Conservation (phyloP, 2,113 vertebrate species). For the Euleptes europaea region DNA sequence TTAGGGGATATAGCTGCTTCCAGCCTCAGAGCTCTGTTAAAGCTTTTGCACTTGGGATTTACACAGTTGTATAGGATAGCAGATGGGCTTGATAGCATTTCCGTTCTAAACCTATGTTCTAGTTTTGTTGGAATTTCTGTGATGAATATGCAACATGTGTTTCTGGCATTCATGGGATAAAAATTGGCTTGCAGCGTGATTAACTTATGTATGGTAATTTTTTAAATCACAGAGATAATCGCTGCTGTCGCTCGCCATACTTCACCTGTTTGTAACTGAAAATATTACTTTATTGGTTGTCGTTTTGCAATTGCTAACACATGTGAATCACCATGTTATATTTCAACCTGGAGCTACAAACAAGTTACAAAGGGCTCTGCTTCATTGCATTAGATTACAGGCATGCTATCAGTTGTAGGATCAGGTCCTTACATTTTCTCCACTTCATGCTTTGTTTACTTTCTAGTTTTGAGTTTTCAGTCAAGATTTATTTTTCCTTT, state of each 20-base stretch:
- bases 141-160: neutral
- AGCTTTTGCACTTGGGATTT: neutral
- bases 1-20: neutral
- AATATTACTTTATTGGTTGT: neutral
- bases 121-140: neutral
- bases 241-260: neutral
- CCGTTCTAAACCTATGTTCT: too few relatives aligned
- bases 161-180: neutral
- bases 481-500: constrained; percentile 50
- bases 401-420: neutral
- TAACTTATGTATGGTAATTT: neutral
- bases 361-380: neutral
- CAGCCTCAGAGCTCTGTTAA: neutral
- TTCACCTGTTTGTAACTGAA: neutral
- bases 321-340: neutral
- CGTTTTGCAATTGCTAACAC: neutral
- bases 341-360: neutral
- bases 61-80: accelerated
- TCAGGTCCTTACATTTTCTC: constrained; percentile 13
- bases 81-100: neutral
- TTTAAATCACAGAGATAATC: neutral
- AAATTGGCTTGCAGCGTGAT: neutral
- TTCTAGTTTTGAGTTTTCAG: neutral
- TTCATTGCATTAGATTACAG: constrained; percentile 24
- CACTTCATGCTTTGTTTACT: constrained; percentile 34